A percentile compares a stretch with the other conserved stretches of the same genome.
These are phyloP conservation scores for Pseudococcus jackbeardsleyi DNA, from an alignment of 2,888 invertebrate species.

Conservation along the genomic window DNA sequence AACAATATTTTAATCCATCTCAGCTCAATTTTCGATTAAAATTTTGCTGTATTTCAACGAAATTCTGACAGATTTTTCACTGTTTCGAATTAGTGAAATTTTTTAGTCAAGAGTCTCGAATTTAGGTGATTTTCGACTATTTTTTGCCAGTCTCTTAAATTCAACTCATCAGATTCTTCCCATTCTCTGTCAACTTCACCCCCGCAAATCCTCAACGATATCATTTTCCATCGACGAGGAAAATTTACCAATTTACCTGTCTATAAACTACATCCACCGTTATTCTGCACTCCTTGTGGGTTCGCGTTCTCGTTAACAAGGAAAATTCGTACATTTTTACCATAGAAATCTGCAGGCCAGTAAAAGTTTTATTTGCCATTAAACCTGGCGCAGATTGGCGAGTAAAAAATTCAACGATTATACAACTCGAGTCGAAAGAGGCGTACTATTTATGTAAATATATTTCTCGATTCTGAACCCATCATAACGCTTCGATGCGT, in stretches of 20 bases:
- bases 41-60: no score
- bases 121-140: neutral
- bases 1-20: neutral
- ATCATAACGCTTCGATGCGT: conserved; percentile 7
- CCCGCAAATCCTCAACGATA: no score
- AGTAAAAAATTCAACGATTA: conserved; percentile 38
- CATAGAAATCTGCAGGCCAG: neutral
- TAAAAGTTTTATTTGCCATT: conserved; percentile 16
- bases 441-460: conserved; percentile 35
- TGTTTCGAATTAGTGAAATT: neutral
- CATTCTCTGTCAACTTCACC: no score
- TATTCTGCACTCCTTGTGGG: neutral
- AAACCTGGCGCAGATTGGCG: conserved; percentile 14
- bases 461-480: conserved; percentile 11
- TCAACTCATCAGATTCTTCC: no score
- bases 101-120: neutral
- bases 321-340: neutral
- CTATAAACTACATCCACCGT: neutral
- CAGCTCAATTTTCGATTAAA: neutral
- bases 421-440: neutral
- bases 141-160: neutral
- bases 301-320: neutral
- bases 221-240: neutral
- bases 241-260: neutral
- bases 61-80: no score